Percentiles rank a stretch among this genome's conserved stretches.
Conservation (phyloP, 2,888 invertebrate genomes). For the Noctua janthe region DNA sequence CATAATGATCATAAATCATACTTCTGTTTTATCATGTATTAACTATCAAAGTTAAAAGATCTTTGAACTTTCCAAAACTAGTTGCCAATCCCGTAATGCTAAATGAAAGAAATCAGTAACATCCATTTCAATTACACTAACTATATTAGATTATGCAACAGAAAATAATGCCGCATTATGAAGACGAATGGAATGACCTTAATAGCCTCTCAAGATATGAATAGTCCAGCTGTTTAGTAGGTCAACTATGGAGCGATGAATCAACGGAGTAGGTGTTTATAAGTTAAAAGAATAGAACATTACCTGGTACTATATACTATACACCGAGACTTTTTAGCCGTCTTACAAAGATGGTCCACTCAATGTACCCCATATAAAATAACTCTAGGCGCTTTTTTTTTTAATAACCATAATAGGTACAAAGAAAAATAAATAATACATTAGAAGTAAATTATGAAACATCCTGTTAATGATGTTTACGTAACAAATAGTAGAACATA, state of each 20-base stretch:
- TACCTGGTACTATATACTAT: not conserved
- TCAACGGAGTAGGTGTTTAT: not conserved
- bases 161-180: slow-evolving; percentile 46
- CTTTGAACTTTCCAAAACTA: too few relatives aligned
- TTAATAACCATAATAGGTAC: too few relatives aligned
- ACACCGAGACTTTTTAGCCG: too few relatives aligned
- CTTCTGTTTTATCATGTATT: not conserved
- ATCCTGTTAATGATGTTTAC: too few relatives aligned
- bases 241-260: slow-evolving; percentile 23
- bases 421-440: too few relatives aligned
- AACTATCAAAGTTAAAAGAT: not conserved
- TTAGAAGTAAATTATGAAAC: too few relatives aligned
- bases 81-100: not conserved
- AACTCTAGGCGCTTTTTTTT: too few relatives aligned
- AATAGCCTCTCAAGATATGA: slow-evolving; percentile 42
- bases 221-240: slow-evolving; percentile 31
- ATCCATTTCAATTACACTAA: slow-evolving; percentile 42
- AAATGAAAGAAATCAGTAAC: slow-evolving; percentile 28
- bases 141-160: slow-evolving; percentile 39
- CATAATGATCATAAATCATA: not conserved
- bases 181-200: slow-evolving; percentile 36
- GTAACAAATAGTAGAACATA: too few relatives aligned
- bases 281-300: not conserved
- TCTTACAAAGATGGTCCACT: too few relatives aligned
- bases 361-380: too few relatives aligned